phyloP scores from a whole-genome alignment of 2,797 vertebrate species.

The Sibirionetta formosa region DNA sequence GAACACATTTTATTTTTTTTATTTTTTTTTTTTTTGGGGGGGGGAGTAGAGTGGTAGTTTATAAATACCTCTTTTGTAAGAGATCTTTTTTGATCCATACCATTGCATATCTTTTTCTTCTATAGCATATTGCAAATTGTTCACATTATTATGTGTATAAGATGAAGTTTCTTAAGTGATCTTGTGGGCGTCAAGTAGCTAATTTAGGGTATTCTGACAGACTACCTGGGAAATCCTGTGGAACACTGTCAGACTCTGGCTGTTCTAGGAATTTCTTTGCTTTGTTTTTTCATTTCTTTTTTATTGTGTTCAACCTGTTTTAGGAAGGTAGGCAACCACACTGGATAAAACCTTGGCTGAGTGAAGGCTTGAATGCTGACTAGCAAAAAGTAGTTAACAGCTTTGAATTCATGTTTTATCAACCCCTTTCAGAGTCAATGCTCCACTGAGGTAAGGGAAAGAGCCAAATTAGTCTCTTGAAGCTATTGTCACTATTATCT shows the following conservation, averaged over 20 bases:
- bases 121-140: slow-evolving; percentile 4
- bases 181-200: neutral
- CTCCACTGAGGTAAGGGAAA: neutral
- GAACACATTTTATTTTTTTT: neutral
- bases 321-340: neutral
- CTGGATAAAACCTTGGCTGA: neutral
- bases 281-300: neutral
- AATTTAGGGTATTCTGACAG: neutral
- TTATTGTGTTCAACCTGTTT: neutral
- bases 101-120: neutral
- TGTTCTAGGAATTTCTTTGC: neutral
- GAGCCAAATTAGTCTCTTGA: neutral
- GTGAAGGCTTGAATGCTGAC: neutral
- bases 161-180: neutral
- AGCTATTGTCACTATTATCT: neutral
- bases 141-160: neutral
- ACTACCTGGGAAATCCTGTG: neutral
- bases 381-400: neutral
- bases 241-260: neutral
- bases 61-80: slow-evolving; percentile 12
- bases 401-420: neutral
- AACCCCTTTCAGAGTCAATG: neutral
- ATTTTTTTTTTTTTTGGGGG: neutral
- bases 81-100: neutral
- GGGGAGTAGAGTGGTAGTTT: neutral